Evolutionary conservation across 2,797 vertebrate genomes (phyloP).

Genomic region (Orientallactaga sibirica): DNA sequence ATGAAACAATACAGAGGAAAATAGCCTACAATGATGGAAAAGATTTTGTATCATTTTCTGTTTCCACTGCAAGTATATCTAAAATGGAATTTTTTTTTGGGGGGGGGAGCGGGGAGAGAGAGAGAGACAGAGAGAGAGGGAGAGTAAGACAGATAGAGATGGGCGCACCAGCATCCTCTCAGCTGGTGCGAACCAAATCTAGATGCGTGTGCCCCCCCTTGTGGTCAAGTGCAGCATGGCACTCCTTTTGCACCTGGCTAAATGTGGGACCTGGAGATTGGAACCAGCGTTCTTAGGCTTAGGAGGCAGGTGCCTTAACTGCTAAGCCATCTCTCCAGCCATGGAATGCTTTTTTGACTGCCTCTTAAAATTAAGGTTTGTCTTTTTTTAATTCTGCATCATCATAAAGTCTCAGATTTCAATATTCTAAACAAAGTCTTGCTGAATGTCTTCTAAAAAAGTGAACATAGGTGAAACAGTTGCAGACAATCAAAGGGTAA

Average conservation of each 20-base stretch:
- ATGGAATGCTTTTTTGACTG: not conserved
- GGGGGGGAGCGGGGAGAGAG: too few species aligned
- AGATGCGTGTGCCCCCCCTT: too few species aligned
- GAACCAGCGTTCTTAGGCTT: too few species aligned
- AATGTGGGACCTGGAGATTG: too few species aligned
- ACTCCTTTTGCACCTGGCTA: too few species aligned
- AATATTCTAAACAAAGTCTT: not conserved
- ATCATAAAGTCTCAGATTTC: not conserved
- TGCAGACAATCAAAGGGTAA: not conserved
- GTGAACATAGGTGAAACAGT: not conserved
- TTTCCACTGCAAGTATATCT: not conserved
- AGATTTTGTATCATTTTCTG: not conserved
- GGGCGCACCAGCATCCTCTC: too few species aligned
- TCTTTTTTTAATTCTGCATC: not conserved
- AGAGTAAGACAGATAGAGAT: too few species aligned
- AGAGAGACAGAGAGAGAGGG: too few species aligned
- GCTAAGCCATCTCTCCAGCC: too few species aligned
- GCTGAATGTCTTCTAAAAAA: not conserved
- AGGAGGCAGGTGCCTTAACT: too few species aligned
- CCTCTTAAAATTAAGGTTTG: not conserved
- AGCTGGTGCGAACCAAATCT: too few species aligned
- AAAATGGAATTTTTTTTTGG: not conserved
- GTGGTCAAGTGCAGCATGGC: too few species aligned
- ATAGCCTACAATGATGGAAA: not conserved
- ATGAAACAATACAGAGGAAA: conserved; percentile 25